Percentiles rank a stretch among this genome's conserved stretches.
phyloP scores from a whole-genome alignment of 2,888 invertebrate species.

The Pachliopta kotzebuea region DNA sequence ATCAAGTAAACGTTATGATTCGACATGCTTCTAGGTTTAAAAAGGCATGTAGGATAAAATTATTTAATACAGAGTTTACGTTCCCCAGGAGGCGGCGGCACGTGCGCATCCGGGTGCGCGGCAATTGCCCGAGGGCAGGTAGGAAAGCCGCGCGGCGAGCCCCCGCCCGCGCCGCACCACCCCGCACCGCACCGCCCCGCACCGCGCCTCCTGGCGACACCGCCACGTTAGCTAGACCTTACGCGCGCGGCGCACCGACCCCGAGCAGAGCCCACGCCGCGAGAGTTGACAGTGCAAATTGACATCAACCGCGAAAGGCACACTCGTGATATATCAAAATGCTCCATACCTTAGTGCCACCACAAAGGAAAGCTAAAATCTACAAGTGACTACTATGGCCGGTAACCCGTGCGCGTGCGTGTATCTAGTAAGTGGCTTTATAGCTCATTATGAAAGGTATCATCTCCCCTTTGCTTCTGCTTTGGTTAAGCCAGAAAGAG shows the following conservation, averaged over 20 bases:
- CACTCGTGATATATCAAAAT: neutral
- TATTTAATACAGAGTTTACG: neutral
- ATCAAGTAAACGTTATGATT: no score
- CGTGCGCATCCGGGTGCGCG: constrained; percentile 55
- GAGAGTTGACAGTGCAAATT: no score
- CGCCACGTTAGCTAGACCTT: constrained; percentile 12
- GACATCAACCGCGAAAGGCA: neutral
- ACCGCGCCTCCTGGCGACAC: constrained; percentile 28
- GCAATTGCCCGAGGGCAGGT: constrained; percentile 71
- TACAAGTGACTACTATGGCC: neutral
- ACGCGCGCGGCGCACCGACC: neutral
- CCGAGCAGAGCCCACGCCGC: neutral
- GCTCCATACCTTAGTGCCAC: neutral
- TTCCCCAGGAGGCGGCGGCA: constrained; percentile 49
- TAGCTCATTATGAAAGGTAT: neutral
- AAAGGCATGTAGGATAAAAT: no score
- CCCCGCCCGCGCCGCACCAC: constrained; percentile 39
- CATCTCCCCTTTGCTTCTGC: neutral
- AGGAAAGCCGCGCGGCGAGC: constrained; percentile 50
- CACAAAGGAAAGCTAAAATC: neutral
- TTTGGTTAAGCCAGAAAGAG: no score
- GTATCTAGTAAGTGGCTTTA: neutral
- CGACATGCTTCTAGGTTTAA: no score
- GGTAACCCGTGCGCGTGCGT: neutral
- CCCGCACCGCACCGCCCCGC: constrained; percentile 28